Conservation (phyloP, 2,113 vertebrate species). For the Bubo bubo region DNA sequence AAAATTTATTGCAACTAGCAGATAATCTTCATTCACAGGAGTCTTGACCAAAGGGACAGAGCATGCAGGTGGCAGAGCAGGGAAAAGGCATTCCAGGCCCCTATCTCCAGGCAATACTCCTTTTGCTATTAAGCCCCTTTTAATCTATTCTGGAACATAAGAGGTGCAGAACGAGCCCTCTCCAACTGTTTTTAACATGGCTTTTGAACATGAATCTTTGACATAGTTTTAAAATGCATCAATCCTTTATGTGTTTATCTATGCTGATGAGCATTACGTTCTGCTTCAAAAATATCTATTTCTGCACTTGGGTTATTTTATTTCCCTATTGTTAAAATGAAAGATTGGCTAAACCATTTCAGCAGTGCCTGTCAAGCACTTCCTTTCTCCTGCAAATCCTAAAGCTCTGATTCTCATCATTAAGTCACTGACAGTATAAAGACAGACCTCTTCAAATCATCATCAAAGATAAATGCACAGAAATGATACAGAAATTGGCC, state of each 20-base stretch:
- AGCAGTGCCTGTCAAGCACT: constrained; percentile 5
- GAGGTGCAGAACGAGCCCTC: neutral
- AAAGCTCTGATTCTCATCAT: constrained; percentile 49
- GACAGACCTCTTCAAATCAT: constrained; percentile 10
- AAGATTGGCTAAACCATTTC: constrained; percentile 34
- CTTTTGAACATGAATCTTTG: neutral
- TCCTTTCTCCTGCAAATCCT: constrained; percentile 39
- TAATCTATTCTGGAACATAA: neutral
- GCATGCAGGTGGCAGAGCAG: fast-evolving
- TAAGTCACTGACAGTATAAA: constrained; percentile 46
- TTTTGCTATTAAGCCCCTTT: neutral
- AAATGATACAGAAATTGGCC: constrained; percentile 13
- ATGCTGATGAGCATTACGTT: constrained; percentile 35
- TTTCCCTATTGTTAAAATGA: constrained; percentile 46
- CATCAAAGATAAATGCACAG: constrained; percentile 33
- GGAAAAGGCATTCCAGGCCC: neutral
- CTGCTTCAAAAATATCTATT: constrained; percentile 35
- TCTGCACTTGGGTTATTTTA: constrained; percentile 50
- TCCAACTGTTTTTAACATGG: neutral
- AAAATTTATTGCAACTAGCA: neutral
- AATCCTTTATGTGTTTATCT: constrained; percentile 30
- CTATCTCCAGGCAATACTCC: neutral
- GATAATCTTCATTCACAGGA: neutral
- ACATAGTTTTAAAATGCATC: neutral
- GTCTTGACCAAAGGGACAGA: neutral